A percentile compares a stretch with the other conserved stretches of the same genome.
These are phyloP conservation scores for Coluber constrictor DNA, from an alignment of 2,797 vertebrate species.

Conservation along the genomic window DNA sequence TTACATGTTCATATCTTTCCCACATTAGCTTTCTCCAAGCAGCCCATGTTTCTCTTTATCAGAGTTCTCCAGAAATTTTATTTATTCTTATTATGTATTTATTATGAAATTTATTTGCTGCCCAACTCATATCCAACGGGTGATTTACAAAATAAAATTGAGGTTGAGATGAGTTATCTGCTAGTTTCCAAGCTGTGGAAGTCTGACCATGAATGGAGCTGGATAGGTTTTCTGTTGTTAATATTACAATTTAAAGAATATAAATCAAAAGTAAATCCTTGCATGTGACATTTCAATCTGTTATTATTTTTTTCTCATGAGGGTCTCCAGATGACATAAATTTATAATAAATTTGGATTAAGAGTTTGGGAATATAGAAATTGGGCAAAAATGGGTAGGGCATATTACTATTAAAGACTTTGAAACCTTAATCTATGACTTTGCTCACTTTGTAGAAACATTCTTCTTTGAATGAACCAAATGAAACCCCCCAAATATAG, in stretches of 20 bases:
- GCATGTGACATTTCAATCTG: neutral
- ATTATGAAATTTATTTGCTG: neutral
- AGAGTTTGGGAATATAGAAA: neutral
- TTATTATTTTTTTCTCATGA: neutral
- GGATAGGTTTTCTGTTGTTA: neutral
- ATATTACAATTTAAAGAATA: neutral
- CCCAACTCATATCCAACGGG: neutral
- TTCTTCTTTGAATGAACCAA: slow-evolving; percentile 53
- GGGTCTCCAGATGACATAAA: neutral
- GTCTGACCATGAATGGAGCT: neutral
- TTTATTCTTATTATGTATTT: neutral
- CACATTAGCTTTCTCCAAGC: neutral
- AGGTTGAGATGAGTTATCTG: neutral
- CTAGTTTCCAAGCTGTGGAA: neutral
- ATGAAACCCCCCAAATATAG: slow-evolving; percentile 55
- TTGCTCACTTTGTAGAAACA: slow-evolving; percentile 47
- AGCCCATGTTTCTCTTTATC: neutral
- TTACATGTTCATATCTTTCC: neutral
- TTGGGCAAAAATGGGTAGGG: neutral
- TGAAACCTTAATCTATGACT: slow-evolving; percentile 16
- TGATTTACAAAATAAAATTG: neutral
- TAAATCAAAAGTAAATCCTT: neutral
- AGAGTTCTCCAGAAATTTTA: neutral
- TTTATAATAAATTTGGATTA: neutral
- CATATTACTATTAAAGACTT: slow-evolving; percentile 16